A percentile compares a stretch with the other conserved stretches of the same genome.
phyloP scores from a whole-genome alignment of 1,140 invertebrate genomes.

The Brachionus sp. region DNA sequence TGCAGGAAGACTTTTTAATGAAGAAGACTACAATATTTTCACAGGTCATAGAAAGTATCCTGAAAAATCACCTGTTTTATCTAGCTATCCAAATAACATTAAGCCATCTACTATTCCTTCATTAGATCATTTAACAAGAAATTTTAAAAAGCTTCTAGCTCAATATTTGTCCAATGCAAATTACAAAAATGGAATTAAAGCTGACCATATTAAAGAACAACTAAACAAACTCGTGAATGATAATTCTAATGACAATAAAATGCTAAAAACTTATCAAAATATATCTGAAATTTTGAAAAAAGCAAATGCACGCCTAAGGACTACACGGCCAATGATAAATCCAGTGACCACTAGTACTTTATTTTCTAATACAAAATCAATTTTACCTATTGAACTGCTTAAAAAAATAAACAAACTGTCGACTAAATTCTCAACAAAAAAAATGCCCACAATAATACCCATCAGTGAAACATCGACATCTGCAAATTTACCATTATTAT shows the following conservation, averaged over 20 bases:
- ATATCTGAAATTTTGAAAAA: background rate
- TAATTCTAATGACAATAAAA: background rate
- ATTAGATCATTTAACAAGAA: background rate
- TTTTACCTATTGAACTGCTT: background rate
- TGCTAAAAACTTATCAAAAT: background rate
- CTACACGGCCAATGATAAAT: background rate
- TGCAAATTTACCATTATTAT: background rate
- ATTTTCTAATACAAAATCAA: background rate
- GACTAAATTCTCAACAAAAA: conserved; percentile 8
- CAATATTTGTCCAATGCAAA: background rate
- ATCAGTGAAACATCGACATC: background rate
- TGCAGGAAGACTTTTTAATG: background rate
- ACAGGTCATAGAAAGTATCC: background rate
- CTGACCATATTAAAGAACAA: background rate
- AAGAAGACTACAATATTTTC: background rate
- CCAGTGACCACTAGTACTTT: background rate
- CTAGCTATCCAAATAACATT: background rate
- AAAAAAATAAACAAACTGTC: conserved; percentile 25
- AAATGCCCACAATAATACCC: background rate
- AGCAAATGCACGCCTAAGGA: background rate
- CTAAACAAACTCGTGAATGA: background rate
- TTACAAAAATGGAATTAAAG: background rate
- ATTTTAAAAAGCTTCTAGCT: conserved; percentile 7
- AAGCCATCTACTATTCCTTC: background rate
- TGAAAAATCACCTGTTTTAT: background rate